Evolutionary conservation across 2,797 vertebrate species (phyloP), one percentile per base, ranked within the genome.

Genomic region (Hypotaenidia okinawae): DNA sequence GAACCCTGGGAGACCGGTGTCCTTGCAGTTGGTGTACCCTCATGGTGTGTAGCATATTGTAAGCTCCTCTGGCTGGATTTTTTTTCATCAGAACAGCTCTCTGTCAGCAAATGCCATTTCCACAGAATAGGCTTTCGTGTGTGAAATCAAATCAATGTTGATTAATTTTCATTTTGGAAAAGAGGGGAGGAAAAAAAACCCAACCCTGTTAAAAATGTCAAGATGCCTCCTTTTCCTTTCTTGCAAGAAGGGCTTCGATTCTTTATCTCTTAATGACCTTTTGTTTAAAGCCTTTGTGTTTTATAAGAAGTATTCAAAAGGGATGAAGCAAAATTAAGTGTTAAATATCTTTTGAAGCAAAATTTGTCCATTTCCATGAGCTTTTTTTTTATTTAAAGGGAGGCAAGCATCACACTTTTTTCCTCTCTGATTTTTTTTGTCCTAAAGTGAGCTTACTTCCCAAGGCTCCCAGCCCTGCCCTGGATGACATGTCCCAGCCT

Each of bases 241-340:
- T 84, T 4, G 1, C 57, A 66, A 93, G 51, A 80, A 78, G 64
- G 43, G 51, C 87, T 95, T 87, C 66, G 66, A 2, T 94, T 92
- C 87, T 94, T 97, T 93, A 55, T 95, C 84, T 95, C 54, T 94
- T 96, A 95, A 94, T 92, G 95, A 95, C 95, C 95, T 97, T 96
- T 95, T 95, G 78, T 89, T 95, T 95, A 92, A 95, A 96, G 92
- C 62, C 62, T 95, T 95, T 84, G 72, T 92, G 45, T 85, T 92
- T 80, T 84, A 43, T 64, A 62, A 89, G 84, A 94, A 91, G 41
- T 35, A 55, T 84, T 91, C 87, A 64, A 80, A 66, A 80, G n/a
- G 6, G 30, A 89, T 9, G 24, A 79, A 87, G 68, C 84, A 80
- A 95, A 95, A 67, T 72, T 39, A 91, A 95, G 68, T 91, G 87